These are phyloP conservation scores for Lepidurus arcticus DNA, from an alignment of 1,140 invertebrate genomes.

Conservation along the genomic window DNA sequence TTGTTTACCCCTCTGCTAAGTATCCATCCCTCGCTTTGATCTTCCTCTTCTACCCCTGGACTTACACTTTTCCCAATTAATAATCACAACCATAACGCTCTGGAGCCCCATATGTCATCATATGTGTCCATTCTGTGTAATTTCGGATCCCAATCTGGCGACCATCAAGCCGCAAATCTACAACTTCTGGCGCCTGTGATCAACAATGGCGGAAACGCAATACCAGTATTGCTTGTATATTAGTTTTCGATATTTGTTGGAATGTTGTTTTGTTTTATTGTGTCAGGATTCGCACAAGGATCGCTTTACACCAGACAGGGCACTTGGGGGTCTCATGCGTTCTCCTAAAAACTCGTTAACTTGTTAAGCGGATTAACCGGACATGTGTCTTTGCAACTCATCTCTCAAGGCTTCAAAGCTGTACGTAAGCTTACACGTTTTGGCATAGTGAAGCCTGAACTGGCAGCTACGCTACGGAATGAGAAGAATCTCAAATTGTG, in stretches of 20 bases:
- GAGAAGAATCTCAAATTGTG: slow-evolving; percentile 11
- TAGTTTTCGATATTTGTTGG: too few species aligned
- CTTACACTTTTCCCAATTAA: neutral
- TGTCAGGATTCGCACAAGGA: neutral
- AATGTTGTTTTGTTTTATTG: too few species aligned
- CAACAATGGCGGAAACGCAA: neutral
- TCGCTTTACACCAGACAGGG: slow-evolving; percentile 2
- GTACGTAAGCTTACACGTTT: neutral
- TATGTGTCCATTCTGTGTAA: neutral
- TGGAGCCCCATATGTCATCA: neutral
- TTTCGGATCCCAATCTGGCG: neutral
- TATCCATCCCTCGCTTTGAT: neutral
- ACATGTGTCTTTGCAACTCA: slow-evolving; percentile 1
- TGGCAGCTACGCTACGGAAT: neutral
- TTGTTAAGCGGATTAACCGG: neutral
- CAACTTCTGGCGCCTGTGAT: neutral
- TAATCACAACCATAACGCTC: neutral
- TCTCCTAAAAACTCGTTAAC: neutral
- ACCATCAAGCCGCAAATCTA: neutral
- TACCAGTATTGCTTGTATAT: too few species aligned
- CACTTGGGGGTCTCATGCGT: slow-evolving; percentile 1
- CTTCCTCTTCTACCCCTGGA: neutral
- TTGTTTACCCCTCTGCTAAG: neutral
- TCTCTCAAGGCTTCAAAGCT: neutral
- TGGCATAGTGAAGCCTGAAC: neutral